These are phyloP conservation scores for Spheniscus mendiculus DNA, from an alignment of 2,113 vertebrate species.

Conservation along the genomic window DNA sequence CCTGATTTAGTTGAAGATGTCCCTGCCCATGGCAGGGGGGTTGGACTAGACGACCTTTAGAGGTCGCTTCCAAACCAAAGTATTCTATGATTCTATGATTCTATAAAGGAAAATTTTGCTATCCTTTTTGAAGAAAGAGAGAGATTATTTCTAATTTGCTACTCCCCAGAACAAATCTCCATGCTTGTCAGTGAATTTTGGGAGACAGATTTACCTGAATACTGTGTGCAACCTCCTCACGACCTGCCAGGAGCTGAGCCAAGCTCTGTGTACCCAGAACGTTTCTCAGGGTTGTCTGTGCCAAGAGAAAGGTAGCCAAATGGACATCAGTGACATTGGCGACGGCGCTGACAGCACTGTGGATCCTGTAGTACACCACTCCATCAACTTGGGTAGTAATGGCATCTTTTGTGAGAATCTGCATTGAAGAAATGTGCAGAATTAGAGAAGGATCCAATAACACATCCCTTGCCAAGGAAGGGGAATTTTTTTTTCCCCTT, in stretches of 20 bases:
- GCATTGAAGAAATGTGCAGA: background rate
- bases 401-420: conserved; percentile 92
- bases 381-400: conserved; percentile 89
- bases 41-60: too few species aligned
- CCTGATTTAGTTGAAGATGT: too few species aligned
- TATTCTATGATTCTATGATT: too few species aligned
- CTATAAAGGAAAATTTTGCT: background rate
- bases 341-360: conserved; percentile 87
- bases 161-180: background rate
- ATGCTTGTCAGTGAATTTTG: background rate
- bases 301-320: conserved; percentile 86
- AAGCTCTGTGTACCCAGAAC: conserved; percentile 90
- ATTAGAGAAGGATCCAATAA: background rate
- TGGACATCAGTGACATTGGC: conserved; percentile 90
- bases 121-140: background rate
- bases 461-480: background rate
- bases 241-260: conserved; percentile 88
- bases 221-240: conserved; percentile 85
- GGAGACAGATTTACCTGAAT: conserved; percentile 82
- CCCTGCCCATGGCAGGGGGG: too few species aligned
- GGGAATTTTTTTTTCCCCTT: background rate
- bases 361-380: conserved; percentile 90
- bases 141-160: background rate
- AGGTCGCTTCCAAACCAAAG: too few species aligned
- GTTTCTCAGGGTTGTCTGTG: conserved; percentile 90